Evolutionary conservation across 2,113 vertebrate species (phyloP), one percentile per base, ranked within the genome.

Genomic region (Poeciliopsis prolifica): DNA sequence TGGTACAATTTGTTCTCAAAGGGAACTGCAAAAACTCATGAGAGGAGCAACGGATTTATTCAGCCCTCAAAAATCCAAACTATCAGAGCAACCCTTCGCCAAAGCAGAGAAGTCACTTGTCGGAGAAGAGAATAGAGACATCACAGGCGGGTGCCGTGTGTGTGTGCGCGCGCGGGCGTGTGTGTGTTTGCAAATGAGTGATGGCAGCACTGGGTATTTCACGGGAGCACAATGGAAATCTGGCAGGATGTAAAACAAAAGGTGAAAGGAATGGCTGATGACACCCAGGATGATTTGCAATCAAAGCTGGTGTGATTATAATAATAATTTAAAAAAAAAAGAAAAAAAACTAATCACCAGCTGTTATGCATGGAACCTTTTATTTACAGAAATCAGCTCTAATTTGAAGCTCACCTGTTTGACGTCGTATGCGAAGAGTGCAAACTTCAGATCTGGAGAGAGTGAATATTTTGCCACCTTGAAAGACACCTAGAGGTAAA

Each of bases 371-470:
- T 0, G 51, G 51, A 24, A 33, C 13, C 14, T 66, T 42, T 6
- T 30, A 12, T 24, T 29, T 63, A 11, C 68, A 10, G n/a, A 3
- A 37, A 22, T 67, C 42, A 17, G 3, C 48, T 77, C 62, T n/a
- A 3, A 61, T 51, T 26, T 31, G 10, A 65, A 70, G 90, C 95
- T 95, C 67, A 99, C 98, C 96, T 95, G 96, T 79, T 96, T 98
- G 77, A 99, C 95, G 10, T 99, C 96, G 74, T 99, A 99, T 0
- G 97, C 97, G 76, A 99, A 96, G 76, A 99, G 97, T 29, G 96
- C 97, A 15, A 94, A 98, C 91, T 95, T 96, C 88, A 97, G 92
- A 85, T 99, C 98, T 44, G 97, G 95, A 68, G 97, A 99, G 61
- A 98, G 94, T 0, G 95, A 97, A 82, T 96, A 96, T 87, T 95